Conservation (phyloP, 2,888 invertebrate species). For the Chaitophorus viminalis region DNA sequence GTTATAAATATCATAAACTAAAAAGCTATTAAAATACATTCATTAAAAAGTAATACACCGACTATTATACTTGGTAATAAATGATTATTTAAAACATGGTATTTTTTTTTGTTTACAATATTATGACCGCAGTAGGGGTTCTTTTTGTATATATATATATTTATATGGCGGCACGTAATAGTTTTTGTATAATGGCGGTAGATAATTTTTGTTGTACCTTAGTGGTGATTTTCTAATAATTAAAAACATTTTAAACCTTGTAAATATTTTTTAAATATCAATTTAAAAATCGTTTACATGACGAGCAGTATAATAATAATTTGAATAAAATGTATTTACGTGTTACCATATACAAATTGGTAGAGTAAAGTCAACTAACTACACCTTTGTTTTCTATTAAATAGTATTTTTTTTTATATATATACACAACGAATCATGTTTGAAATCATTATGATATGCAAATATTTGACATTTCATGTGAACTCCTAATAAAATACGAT, state of each 20-base stretch:
- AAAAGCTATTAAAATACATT: constrained; percentile 12
- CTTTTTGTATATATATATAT: neutral
- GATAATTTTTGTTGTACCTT: neutral
- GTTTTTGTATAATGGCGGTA: neutral
- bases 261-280: too few relatives aligned
- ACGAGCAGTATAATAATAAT: neutral
- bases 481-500: too few relatives aligned
- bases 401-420: too few relatives aligned
- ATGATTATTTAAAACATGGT: neutral
- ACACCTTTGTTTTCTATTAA: too few relatives aligned
- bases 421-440: too few relatives aligned
- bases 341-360: too few relatives aligned
- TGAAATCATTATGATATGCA: too few relatives aligned
- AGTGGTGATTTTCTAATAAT: constrained; percentile 6
- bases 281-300: neutral
- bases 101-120: constrained; percentile 7
- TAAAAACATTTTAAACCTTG: neutral
- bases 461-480: too few relatives aligned
- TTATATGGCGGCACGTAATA: neutral
- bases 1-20: neutral
- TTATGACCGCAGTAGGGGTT: constrained; percentile 27
- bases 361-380: too few relatives aligned
- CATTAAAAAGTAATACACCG: constrained; percentile 10
- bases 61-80: neutral
- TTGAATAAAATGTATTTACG: neutral